Conservation (phyloP, 2,797 vertebrate genomes). For the Streptopelia turtur region DNA sequence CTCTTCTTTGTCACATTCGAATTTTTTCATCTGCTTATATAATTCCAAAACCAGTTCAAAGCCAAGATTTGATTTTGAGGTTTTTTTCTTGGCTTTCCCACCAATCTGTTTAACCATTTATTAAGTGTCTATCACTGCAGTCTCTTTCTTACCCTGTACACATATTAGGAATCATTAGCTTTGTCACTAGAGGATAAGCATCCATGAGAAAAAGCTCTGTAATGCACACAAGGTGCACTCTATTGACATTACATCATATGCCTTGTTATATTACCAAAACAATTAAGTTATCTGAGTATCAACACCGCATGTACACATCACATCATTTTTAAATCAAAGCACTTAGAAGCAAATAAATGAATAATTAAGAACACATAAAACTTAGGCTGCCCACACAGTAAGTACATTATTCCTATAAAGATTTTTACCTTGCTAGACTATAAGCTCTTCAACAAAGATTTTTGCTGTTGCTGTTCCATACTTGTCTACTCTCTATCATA, state of each 20-base stretch:
- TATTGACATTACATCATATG: conserved; percentile 61
- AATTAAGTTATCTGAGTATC: conserved; percentile 62
- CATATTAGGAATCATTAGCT: conserved; percentile 45
- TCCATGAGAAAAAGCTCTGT: conserved; percentile 30
- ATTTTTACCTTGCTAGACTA: neutral
- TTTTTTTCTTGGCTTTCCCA: neutral
- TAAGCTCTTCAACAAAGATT: neutral
- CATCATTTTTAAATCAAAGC: conserved; percentile 54
- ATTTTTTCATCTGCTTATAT: neutral
- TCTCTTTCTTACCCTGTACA: conserved; percentile 3
- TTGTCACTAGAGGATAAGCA: conserved; percentile 29
- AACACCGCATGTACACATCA: conserved; percentile 32
- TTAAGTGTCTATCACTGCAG: conserved; percentile 43
- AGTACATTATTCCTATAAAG: conserved; percentile 34
- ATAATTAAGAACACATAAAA: conserved; percentile 64
- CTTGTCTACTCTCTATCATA: neutral
- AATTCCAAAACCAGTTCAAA: neutral
- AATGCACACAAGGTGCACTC: conserved; percentile 51
- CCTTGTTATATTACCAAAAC: conserved; percentile 65
- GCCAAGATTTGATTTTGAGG: neutral
- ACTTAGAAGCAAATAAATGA: conserved; percentile 56
- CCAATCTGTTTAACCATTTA: conserved; percentile 54
- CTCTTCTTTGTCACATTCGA: neutral
- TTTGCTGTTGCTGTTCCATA: neutral
- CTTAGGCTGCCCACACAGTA: conserved; percentile 27